Conservation (phyloP, 2,113 vertebrate species). For the Pterophyllum scalare region DNA sequence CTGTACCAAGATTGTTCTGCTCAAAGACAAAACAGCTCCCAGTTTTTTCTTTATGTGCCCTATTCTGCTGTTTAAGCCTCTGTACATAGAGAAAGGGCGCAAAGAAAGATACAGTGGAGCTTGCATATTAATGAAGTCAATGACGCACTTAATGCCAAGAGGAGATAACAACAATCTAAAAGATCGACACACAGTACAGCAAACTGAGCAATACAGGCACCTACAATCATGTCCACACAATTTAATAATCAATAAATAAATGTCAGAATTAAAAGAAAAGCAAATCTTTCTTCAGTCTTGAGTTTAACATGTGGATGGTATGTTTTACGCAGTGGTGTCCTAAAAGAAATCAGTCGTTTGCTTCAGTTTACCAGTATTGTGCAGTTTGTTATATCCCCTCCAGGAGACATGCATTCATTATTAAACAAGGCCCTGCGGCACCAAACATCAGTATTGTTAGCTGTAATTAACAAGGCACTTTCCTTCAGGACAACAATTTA, state of each 20-base stretch:
- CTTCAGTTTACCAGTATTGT: conserved; percentile 41
- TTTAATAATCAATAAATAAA: not conserved
- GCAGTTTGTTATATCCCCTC: conserved; percentile 52
- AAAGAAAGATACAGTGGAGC: not conserved
- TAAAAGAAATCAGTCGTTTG: conserved; percentile 53
- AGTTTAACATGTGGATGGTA: not conserved
- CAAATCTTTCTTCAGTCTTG: not conserved
- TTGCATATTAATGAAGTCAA: conserved; percentile 7
- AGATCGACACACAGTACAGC: not conserved
- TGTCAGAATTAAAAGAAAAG: not conserved
- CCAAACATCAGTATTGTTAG: conserved; percentile 46
- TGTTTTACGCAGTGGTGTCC: conserved; percentile 11
- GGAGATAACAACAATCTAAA: not conserved
- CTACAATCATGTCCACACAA: not conserved
- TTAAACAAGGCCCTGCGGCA: conserved; percentile 64
- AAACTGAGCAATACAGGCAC: not conserved
- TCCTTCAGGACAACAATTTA: conserved; percentile 67
- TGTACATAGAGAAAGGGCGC: not conserved
- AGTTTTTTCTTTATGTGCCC: not conserved
- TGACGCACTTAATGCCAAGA: not conserved
- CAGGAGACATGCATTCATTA: conserved; percentile 68
- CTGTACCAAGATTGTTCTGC: not conserved
- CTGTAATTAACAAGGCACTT: conserved; percentile 75
- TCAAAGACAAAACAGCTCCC: not conserved
- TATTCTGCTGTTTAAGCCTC: not conserved